A percentile compares a stretch with the other conserved stretches of the same genome.
Evolutionary conservation across 2,797 vertebrate species (phyloP).

Genomic region (Takifugu rubripes): DNA sequence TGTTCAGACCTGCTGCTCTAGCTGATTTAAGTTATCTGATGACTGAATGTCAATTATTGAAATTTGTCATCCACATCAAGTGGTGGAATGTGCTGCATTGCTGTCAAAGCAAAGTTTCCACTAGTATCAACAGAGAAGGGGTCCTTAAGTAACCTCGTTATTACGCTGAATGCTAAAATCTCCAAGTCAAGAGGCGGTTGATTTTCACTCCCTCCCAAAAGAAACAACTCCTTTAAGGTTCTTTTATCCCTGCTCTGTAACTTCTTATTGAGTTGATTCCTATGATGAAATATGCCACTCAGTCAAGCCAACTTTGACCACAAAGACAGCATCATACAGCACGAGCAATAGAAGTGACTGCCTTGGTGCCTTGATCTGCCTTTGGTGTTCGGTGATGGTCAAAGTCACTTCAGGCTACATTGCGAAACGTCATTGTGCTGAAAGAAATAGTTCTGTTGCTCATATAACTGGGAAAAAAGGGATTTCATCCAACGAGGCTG

Average conservation of each 20-base stretch:
- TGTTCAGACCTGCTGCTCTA: constrained; percentile 22
- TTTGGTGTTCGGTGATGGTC: constrained; percentile 7
- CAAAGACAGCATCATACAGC: constrained; percentile 8
- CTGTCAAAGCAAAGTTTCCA: constrained; percentile 33
- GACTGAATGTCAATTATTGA: constrained; percentile 43
- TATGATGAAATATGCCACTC: constrained; percentile 22
- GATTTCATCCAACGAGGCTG: background rate
- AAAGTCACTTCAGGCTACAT: constrained; percentile 10
- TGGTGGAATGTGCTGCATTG: constrained; percentile 35
- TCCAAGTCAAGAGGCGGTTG: constrained; percentile 26
- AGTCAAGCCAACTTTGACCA: constrained; percentile 3
- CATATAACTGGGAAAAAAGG: constrained; percentile 13
- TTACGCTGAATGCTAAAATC: constrained; percentile 12
- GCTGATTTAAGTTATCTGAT: constrained; percentile 39
- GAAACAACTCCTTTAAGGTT: constrained; percentile 4
- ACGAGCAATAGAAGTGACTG: background rate
- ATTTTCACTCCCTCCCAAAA: constrained; percentile 21
- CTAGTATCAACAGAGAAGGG: constrained; percentile 16
- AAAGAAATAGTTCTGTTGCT: constrained; percentile 17
- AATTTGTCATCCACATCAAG: constrained; percentile 33
- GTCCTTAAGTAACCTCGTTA: constrained; percentile 28
- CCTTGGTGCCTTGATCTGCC: constrained; percentile 9
- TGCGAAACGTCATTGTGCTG: constrained; percentile 11
- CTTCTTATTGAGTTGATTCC: constrained; percentile 13
- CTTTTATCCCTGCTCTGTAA: constrained; percentile 1